phyloP scores from a whole-genome alignment of 2,797 vertebrate species.

The Pipistrellus pipistrellus region DNA sequence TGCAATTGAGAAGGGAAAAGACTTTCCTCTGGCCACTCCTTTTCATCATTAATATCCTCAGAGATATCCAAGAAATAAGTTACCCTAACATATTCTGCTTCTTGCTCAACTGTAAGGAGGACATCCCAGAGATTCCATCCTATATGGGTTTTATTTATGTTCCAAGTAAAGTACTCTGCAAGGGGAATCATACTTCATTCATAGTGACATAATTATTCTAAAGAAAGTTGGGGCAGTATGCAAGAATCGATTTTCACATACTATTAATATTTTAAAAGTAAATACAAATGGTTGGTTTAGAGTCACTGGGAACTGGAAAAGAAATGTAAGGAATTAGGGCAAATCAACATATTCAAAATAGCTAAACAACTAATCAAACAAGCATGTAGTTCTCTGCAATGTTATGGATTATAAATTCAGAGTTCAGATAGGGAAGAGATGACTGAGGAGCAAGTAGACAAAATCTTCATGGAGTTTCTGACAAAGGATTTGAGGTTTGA shows the following conservation, averaged over 20 bases:
- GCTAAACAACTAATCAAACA: not conserved
- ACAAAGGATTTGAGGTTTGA: not conserved
- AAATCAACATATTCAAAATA: not conserved
- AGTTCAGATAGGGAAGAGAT: not conserved
- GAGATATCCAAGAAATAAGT: slow-evolving; percentile 75
- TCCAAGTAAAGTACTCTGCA: slow-evolving; percentile 5
- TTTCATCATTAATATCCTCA: slow-evolving; percentile 82
- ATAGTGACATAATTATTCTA: slow-evolving; percentile 6
- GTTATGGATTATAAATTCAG: not conserved
- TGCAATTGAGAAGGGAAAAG: slow-evolving; percentile 81
- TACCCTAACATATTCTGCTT: slow-evolving; percentile 69
- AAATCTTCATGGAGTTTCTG: not conserved
- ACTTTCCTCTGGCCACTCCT: slow-evolving; percentile 81
- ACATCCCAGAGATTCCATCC: slow-evolving; percentile 40
- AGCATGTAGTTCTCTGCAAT: not conserved
- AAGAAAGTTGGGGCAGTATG: slow-evolving; percentile 14
- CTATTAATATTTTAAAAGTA: not conserved
- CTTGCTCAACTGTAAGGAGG: slow-evolving; percentile 55
- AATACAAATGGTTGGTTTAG: not conserved
- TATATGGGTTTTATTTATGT: slow-evolving; percentile 47
- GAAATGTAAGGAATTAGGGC: not conserved
- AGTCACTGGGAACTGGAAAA: not conserved
- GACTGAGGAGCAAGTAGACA: not conserved
- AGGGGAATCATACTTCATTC: not conserved
- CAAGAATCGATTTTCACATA: not conserved